phyloP scores from a whole-genome alignment of 2,113 vertebrate genomes.

The Pangasianodon gigas region DNA sequence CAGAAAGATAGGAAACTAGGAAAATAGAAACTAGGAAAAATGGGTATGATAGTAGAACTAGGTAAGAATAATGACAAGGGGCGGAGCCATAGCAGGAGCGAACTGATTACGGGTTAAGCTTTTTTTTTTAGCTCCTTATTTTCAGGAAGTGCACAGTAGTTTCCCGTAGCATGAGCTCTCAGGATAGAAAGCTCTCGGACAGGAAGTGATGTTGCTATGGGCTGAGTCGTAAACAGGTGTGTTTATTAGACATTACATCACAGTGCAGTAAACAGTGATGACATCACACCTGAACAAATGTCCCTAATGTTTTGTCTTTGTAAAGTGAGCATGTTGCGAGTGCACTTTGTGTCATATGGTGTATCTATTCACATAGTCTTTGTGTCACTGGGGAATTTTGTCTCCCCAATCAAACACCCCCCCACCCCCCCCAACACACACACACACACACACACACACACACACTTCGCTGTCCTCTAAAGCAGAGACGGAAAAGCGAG shows the following conservation, averaged over 20 bases:
- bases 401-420: not conserved
- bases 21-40: not conserved
- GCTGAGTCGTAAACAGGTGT: not conserved
- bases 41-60: not conserved
- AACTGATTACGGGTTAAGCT: not conserved
- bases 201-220: not conserved
- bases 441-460: too few species aligned
- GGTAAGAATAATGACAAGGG: not conserved
- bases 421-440: too few species aligned
- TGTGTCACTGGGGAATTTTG: slow-evolving; percentile 50
- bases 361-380: slow-evolving; percentile 56
- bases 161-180: not conserved
- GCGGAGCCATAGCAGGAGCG: not conserved
- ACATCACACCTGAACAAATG: slow-evolving; percentile 11
- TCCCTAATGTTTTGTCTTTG: not conserved
- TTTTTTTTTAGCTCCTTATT: not conserved
- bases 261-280: slow-evolving; percentile 5
- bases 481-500: slow-evolving; percentile 42
- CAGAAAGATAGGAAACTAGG: not conserved
- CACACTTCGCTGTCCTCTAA: slow-evolving; percentile 44
- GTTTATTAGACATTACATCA: not conserved
- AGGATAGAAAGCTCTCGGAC: not conserved
- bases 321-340: not conserved
- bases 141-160: not conserved
- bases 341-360: not conserved